Base-by-base conservation (phyloP, 2,888 invertebrate species). In the Watsonalla cultraria region DNA sequence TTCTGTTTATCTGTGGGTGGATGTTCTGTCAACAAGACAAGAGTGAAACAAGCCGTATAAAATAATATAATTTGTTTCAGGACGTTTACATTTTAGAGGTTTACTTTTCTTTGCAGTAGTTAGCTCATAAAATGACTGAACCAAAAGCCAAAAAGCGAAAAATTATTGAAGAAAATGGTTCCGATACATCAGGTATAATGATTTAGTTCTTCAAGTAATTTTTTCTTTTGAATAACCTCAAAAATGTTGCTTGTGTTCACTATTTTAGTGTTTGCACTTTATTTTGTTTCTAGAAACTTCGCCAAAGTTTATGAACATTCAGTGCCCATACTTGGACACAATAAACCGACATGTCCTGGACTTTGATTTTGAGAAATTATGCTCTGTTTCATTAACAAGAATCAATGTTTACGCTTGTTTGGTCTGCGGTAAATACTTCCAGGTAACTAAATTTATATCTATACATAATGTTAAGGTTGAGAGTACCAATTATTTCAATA, bases 331-430 rank as follows among this genome's bases (percentile, higher is more conserved):
- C 79, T 90, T 99, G 72, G 99, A 99, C 76, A 99, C 99, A 0
- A 99, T 99, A 58, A 99, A 99, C 84, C 93, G 99, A 52, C 97
- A 98, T 71, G 94, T 98, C 58, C 86, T 99, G 58, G 99, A 99
- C 87, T 99, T 99, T 90, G 99, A 99, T 90, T 99, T 99, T 90
- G 99, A 99, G 86, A 99, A 99, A 82, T 86, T 99, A 33, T 99
- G 99, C 80, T 99, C 99, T 0, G 96, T 99, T 45, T 99, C 99
- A 0, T 84, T 99, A 59, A 99, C 99, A 0, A 94, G 99, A 74
- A 98, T 99, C 68, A 99, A 99, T 92, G 99, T 99, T 39, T 99
- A 99, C 82, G 99, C 99, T 7, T 99, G 99, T 78, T 92, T 99
- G 57, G 98, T 99, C 0, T 99, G 99, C 84, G 99, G 99, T 15